A percentile compares a stretch with the other conserved stretches of the same genome.
These are phyloP conservation scores for Samia ricini DNA, from an alignment of 1,140 invertebrate species.

Conservation along the genomic window DNA sequence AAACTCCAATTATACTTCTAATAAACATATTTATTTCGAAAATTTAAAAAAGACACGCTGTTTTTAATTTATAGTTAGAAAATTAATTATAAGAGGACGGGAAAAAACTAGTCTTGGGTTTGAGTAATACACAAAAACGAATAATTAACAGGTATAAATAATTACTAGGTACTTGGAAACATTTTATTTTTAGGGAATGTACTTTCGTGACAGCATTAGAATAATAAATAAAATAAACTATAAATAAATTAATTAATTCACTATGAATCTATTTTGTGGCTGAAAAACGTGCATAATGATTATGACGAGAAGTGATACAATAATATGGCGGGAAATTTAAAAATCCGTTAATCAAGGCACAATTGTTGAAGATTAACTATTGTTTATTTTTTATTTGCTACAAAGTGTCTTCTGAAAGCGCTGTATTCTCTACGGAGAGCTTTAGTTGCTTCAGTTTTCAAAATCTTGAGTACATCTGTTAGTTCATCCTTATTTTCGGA, in stretches of 20 bases:
- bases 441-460: conserved; percentile 62
- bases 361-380: not conserved
- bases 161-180: too few species aligned
- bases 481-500: conserved; percentile 61
- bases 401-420: conserved; percentile 60
- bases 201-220: not conserved
- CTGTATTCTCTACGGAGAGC: conserved; percentile 62
- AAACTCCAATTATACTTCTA: not conserved
- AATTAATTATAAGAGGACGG: not conserved
- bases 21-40: not conserved
- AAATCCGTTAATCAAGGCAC: not conserved
- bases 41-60: not conserved
- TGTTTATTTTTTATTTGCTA: conserved; percentile 31
- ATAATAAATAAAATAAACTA: not conserved
- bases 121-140: not conserved
- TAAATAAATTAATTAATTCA: not conserved
- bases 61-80: too few species aligned
- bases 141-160: too few species aligned
- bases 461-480: conserved; percentile 48
- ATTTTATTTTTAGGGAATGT: not conserved
- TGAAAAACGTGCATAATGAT: not conserved
- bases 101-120: not conserved
- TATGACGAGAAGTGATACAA: not conserved
- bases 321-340: not conserved
- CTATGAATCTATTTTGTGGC: not conserved